Percentiles rank a stretch among this genome's conserved stretches.
Evolutionary conservation across 2,888 invertebrate genomes (phyloP).

Genomic region (Drosophila neonasuta): DNA sequence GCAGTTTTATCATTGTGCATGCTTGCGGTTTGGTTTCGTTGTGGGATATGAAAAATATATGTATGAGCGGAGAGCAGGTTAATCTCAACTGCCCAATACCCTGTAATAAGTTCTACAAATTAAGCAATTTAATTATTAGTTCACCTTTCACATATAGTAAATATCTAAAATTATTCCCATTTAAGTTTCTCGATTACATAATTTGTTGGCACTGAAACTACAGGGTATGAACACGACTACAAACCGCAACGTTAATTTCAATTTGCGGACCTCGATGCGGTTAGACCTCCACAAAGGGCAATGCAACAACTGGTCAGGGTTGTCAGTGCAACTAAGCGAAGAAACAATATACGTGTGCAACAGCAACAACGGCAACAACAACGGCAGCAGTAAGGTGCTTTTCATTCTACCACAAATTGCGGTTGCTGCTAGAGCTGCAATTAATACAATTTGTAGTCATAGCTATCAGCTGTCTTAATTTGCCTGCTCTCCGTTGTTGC

Average conservation of each 20-base stretch:
- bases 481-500: not conserved
- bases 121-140: no score
- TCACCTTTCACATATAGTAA: no score
- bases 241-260: conserved; percentile 1
- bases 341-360: not conserved
- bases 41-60: not conserved
- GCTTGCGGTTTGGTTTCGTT: not conserved
- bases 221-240: not conserved
- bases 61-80: not conserved
- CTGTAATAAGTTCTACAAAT: not conserved
- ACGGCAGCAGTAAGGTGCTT: conserved; percentile 20
- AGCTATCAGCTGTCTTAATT: conserved; percentile 6
- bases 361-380: not conserved
- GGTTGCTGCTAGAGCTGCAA: conserved; percentile 30
- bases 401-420: conserved; percentile 31
- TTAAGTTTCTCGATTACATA: not conserved
- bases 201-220: not conserved
- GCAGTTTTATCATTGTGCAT: not conserved
- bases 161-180: not conserved
- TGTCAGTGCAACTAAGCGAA: not conserved
- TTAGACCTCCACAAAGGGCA: not conserved
- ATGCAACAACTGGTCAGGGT: not conserved
- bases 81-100: not conserved
- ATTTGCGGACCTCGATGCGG: conserved; percentile 2
- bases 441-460: conserved; percentile 32